phyloP scores from a whole-genome alignment of 2,797 vertebrate species.

The Ibycter americanus region DNA sequence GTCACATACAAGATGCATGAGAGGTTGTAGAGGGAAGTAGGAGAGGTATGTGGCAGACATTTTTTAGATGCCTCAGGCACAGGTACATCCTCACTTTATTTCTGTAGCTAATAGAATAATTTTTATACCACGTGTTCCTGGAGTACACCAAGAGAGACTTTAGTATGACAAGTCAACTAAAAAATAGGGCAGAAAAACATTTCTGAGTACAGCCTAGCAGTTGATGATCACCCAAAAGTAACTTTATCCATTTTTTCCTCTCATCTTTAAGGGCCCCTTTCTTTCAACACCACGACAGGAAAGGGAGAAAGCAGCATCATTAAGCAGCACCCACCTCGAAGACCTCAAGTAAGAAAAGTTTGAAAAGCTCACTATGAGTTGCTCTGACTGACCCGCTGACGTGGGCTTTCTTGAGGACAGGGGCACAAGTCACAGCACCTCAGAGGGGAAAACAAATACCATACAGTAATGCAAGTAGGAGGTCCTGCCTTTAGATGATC shows the following conservation, averaged over 20 bases:
- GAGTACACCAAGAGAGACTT: no score
- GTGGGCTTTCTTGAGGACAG: background rate
- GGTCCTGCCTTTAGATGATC: background rate
- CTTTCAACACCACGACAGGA: conserved; percentile 53
- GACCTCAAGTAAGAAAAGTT: conserved; percentile 78
- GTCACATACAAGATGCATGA: rapidly evolving
- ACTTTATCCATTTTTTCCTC: background rate
- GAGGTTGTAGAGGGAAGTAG: background rate
- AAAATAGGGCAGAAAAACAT: background rate
- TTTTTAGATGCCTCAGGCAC: background rate
- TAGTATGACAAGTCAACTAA: background rate
- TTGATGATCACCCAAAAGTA: background rate
- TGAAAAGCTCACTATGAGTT: conserved; percentile 22
- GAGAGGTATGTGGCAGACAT: rapidly evolving
- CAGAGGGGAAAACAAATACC: rapidly evolving
- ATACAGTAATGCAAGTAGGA: background rate
- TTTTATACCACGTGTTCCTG: rapidly evolving
- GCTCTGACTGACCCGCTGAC: background rate
- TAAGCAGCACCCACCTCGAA: conserved; percentile 81
- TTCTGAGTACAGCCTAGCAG: background rate
- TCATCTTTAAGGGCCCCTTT: conserved; percentile 52
- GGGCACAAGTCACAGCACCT: background rate
- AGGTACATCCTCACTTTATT: no score
- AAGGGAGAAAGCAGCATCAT: conserved; percentile 81
- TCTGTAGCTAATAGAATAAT: background rate